Conservation (phyloP, 1,140 invertebrate genomes). For the Drosophila insularis region DNA sequence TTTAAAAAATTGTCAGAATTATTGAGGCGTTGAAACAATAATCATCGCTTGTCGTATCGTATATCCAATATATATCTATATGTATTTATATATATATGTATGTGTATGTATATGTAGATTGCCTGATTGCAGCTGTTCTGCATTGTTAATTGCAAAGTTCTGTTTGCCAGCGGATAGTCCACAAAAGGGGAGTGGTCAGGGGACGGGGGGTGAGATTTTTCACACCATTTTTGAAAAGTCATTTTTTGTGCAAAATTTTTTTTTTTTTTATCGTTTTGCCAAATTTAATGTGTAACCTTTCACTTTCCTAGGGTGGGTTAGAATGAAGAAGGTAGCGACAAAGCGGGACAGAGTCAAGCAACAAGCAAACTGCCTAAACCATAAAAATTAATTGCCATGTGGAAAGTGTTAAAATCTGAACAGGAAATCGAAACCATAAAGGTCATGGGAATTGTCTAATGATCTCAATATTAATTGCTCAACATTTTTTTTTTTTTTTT, state of each 20-base stretch:
- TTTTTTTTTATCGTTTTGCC: conserved; percentile 34
- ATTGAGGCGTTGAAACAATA: conserved; percentile 79
- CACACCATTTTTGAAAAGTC: conserved; percentile 70
- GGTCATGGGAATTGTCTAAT: conserved; percentile 5
- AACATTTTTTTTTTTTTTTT: background rate
- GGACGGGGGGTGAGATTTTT: conserved; percentile 37
- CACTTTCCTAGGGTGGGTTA: conserved; percentile 4
- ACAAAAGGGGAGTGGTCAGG: background rate
- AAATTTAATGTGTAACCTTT: conserved; percentile 60
- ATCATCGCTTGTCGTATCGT: conserved; percentile 50
- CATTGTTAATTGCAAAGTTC: conserved; percentile 59
- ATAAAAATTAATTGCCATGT: conserved; percentile 8
- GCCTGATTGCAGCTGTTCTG: conserved; percentile 66
- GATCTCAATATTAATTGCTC: conserved; percentile 2
- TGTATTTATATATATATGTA: conserved; percentile 28
- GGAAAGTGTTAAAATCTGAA: background rate
- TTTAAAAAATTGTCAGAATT: conserved; percentile 61
- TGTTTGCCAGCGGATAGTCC: background rate
- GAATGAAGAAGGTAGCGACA: background rate
- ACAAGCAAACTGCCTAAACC: background rate
- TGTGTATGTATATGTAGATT: conserved; percentile 34
- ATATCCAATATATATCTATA: conserved; percentile 15
- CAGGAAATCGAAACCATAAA: conserved; percentile 7
- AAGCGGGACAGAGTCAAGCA: background rate
- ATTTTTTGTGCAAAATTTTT: background rate